Conservation (phyloP, 2,797 vertebrate species). For the Sebastes miniatus region DNA sequence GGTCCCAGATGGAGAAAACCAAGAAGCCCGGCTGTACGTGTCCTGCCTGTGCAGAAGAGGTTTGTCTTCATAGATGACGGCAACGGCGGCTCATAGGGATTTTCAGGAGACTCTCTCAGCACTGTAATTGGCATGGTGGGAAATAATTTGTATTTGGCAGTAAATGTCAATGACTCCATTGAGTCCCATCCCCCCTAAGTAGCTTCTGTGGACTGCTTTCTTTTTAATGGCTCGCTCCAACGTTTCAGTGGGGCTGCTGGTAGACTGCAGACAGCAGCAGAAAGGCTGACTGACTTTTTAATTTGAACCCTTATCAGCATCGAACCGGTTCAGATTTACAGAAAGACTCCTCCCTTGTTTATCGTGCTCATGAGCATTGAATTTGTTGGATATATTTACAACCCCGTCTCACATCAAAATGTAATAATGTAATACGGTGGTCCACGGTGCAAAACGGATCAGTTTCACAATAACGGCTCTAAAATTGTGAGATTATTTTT, state of each 20-base stretch:
- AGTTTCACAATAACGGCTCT: neutral
- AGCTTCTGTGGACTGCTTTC: slow-evolving; percentile 36
- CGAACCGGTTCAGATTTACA: neutral
- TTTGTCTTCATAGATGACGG: slow-evolving; percentile 10
- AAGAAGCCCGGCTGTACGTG: neutral
- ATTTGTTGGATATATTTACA: neutral
- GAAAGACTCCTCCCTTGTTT: neutral
- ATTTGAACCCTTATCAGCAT: neutral
- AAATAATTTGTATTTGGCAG: slow-evolving; percentile 62
- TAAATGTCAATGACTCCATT: slow-evolving; percentile 63
- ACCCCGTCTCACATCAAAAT: neutral
- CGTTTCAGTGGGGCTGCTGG: neutral
- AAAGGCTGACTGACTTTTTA: neutral
- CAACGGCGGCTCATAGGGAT: neutral
- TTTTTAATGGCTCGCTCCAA: slow-evolving; percentile 35
- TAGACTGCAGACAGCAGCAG: neutral
- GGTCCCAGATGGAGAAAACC: neutral
- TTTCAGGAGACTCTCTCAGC: slow-evolving; percentile 23
- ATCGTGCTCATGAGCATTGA: neutral
- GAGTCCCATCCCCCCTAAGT: slow-evolving; percentile 47
- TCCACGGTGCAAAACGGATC: neutral
- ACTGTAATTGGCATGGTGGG: slow-evolving; percentile 40
- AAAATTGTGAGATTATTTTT: neutral
- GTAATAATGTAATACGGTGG: neutral
- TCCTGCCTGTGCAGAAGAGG: neutral